These are phyloP conservation scores for Ichneumoninae sp. DNA, from an alignment of 2,888 invertebrate species.

Conservation along the genomic window DNA sequence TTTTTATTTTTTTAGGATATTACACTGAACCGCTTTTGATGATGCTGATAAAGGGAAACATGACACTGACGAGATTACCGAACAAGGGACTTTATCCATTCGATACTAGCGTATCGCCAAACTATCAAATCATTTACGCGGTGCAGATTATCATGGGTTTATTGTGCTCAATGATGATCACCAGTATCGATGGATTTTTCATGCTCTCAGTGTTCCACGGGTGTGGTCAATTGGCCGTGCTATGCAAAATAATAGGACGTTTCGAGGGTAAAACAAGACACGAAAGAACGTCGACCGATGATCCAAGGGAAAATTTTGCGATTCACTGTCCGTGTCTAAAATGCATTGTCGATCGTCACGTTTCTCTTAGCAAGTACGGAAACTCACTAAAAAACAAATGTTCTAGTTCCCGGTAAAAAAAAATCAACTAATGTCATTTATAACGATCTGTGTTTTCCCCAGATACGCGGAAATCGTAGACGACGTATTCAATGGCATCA, in stretches of 20 bases:
- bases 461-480: slow-evolving; percentile 20
- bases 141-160: slow-evolving; percentile 38
- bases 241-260: slow-evolving; percentile 49
- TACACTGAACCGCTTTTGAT: slow-evolving; percentile 5
- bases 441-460: neutral
- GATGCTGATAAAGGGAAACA: slow-evolving; percentile 23
- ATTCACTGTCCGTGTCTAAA: slow-evolving; percentile 49
- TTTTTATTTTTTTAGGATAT: neutral
- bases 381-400: neutral
- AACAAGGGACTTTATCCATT: slow-evolving; percentile 60
- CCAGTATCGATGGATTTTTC: slow-evolving; percentile 46
- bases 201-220: slow-evolving; percentile 65
- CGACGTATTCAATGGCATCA: slow-evolving; percentile 23
- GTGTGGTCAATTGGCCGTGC: slow-evolving; percentile 66
- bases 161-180: slow-evolving; percentile 21
- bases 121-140: slow-evolving; percentile 61
- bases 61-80: slow-evolving; percentile 43
- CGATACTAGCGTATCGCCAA: slow-evolving; percentile 43
- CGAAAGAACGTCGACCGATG: neutral
- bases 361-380: slow-evolving; percentile 51
- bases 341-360: slow-evolving; percentile 65
- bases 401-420: neutral
- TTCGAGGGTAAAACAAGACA: slow-evolving; percentile 56
- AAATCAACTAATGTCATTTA: neutral
- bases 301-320: neutral